These are phyloP conservation scores for Marmota flaviventris DNA, from an alignment of 2,113 vertebrate genomes.

Conservation along the genomic window DNA sequence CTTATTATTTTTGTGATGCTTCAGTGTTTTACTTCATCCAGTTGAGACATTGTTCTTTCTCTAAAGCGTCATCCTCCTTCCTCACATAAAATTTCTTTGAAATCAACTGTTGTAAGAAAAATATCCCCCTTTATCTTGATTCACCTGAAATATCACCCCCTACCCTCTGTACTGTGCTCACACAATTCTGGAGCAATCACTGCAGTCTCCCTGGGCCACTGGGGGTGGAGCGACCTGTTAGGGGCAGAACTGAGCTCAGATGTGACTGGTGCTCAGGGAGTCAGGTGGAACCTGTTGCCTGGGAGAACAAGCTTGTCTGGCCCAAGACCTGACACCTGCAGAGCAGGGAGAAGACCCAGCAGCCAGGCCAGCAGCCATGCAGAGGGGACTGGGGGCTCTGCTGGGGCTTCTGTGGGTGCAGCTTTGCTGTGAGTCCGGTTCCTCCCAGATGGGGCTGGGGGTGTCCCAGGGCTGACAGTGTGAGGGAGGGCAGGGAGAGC, in stretches of 20 bases:
- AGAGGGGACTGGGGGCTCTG: no score
- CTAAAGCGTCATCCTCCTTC: not conserved
- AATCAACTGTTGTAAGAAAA: not conserved
- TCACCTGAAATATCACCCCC: not conserved
- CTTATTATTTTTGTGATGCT: not conserved
- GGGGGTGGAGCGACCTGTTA: no score
- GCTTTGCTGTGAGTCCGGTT: no score
- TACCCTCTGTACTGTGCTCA: not conserved
- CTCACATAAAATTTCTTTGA: not conserved
- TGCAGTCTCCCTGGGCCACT: no score
- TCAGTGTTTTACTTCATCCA: not conserved
- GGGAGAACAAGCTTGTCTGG: no score
- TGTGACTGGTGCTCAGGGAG: not conserved
- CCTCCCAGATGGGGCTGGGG: no score
- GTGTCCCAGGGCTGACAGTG: no score
- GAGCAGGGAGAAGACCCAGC: no score
- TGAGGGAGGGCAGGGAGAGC: rapidly evolving
- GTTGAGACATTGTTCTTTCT: not conserved
- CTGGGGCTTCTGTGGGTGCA: no score
- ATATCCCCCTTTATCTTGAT: not conserved
- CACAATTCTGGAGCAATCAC: no score
- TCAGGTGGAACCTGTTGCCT: not conserved
- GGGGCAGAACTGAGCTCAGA: not conserved
- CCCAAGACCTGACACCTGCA: no score
- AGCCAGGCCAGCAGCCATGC: no score